Conservation (phyloP, 2,113 vertebrate genomes). For the Misgurnus anguillicaudatus region DNA sequence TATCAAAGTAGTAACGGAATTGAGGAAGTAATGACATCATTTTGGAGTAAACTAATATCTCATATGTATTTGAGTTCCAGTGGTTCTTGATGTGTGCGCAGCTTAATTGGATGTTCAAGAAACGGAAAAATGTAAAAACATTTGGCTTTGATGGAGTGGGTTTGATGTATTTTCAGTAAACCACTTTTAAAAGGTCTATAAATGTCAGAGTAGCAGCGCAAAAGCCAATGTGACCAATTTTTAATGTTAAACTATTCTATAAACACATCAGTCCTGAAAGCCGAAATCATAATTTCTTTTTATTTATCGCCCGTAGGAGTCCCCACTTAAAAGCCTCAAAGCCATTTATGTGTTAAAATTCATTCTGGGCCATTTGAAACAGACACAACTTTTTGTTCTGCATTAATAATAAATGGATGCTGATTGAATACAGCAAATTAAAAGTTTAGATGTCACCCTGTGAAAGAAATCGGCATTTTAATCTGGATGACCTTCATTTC, state of each 20-base stretch:
- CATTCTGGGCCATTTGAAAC: conserved; percentile 18
- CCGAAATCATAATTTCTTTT: background rate
- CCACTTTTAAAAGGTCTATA: conserved; percentile 24
- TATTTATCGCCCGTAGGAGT: background rate
- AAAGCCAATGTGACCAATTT: conserved; percentile 16
- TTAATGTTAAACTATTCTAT: conserved; percentile 28
- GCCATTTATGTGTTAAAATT: background rate
- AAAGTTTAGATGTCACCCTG: conserved; percentile 57
- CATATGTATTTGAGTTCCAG: no score
- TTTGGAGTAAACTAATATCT: no score
- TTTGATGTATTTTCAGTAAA: conserved; percentile 30
- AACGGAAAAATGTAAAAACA: no score
- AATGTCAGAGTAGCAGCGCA: conserved; percentile 28
- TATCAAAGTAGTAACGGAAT: background rate
- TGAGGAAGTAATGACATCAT: background rate
- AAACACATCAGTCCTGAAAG: conserved; percentile 14
- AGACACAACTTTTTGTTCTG: conserved; percentile 1
- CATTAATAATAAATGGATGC: conserved; percentile 21
- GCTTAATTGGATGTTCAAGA: no score
- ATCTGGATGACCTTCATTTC: conserved; percentile 68
- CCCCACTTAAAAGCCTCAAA: background rate
- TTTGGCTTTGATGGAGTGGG: background rate
- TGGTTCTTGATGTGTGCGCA: no score
- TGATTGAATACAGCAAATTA: conserved; percentile 45
- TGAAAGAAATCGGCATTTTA: conserved; percentile 61